phyloP scores from a whole-genome alignment of 2,797 vertebrate species.

The Loris lydekkerianus region DNA sequence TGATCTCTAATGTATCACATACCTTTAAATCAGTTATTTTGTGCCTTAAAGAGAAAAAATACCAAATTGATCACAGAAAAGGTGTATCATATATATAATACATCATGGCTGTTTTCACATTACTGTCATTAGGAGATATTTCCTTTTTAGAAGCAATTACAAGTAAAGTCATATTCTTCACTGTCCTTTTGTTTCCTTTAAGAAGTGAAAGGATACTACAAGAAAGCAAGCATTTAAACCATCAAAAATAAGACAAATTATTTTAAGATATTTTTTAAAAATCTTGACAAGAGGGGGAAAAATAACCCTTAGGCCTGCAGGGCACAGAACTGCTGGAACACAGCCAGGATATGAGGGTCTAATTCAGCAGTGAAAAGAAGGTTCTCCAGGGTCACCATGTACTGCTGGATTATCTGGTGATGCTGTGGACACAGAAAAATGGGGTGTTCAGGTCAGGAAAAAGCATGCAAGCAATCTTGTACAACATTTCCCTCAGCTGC shows the following conservation, averaged over 20 bases:
- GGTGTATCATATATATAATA: slow-evolving; percentile 78
- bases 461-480: background rate
- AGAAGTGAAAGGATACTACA: slow-evolving; percentile 81
- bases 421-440: slow-evolving; percentile 90
- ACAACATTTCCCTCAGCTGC: background rate
- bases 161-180: slow-evolving; percentile 71
- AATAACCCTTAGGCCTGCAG: slow-evolving; percentile 93
- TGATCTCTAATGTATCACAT: slow-evolving; percentile 78
- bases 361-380: slow-evolving; percentile 98
- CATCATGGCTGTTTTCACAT: slow-evolving; percentile 67
- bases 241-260: slow-evolving; percentile 86
- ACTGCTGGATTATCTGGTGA: slow-evolving; percentile 98
- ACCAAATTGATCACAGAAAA: slow-evolving; percentile 76
- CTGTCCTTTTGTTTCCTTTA: slow-evolving; percentile 61
- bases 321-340: slow-evolving; percentile 99
- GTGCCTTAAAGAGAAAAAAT: slow-evolving; percentile 74
- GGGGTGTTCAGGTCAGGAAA: background rate
- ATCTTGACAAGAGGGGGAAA: slow-evolving; percentile 62
- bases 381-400: slow-evolving; percentile 99
- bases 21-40: slow-evolving; percentile 71
- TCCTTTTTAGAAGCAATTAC: slow-evolving; percentile 66
- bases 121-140: slow-evolving; percentile 66
- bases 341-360: slow-evolving; percentile 97
- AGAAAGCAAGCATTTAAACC: slow-evolving; percentile 84
- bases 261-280: slow-evolving; percentile 82